Base-by-base conservation (phyloP, 1,140 invertebrate species). In the Teleogryllus occipitalis region DNA sequence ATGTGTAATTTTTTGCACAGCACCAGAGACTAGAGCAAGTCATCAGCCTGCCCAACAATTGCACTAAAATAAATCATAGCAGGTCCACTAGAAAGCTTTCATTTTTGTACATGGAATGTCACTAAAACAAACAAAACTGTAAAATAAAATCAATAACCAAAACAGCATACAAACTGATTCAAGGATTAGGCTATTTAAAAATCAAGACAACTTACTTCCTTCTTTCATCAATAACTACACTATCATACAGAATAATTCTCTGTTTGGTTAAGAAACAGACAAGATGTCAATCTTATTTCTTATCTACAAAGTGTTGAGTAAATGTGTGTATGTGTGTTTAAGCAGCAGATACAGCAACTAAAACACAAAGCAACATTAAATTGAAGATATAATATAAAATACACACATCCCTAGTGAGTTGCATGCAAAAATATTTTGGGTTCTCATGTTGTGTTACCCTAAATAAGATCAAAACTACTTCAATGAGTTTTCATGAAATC, bases 81-180 rank as follows among this genome's bases (percentile, higher is more conserved):
- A 77, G 76, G 76, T 77, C 76, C 78, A 73, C 46, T 79, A 79
- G 46, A 73, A 75, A 49, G 47, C 74, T 75, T 47, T 47, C 47
- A 73, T 80, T 80, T 75, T 80, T 74, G 75, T 80, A 80, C 79
- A 80, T 80, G 79, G 79, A 80, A 80, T 80, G 79, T 80, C 75
- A 80, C 79, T 80, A 80, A 80, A 76, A 80, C 74, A 80, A 80
- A 80, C 78, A 78, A 78, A 80, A 76, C 47, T 76, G 75, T 27
- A 79, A 76, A 76, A 76, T 15, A 14, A 46, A 79, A 49, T 76
- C 73, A 47, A 76, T 47, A 77, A 80, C 76, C 75, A 74, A 27
- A 21, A 7, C 47, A 78, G 46, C 22, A 54, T 47, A 48, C 14
- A 48, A 77, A 39, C 18, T 77, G 15, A 21, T n/a, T 47, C 39